phyloP scores from a whole-genome alignment of 2,113 vertebrate genomes.

The Clarias magur region DNA sequence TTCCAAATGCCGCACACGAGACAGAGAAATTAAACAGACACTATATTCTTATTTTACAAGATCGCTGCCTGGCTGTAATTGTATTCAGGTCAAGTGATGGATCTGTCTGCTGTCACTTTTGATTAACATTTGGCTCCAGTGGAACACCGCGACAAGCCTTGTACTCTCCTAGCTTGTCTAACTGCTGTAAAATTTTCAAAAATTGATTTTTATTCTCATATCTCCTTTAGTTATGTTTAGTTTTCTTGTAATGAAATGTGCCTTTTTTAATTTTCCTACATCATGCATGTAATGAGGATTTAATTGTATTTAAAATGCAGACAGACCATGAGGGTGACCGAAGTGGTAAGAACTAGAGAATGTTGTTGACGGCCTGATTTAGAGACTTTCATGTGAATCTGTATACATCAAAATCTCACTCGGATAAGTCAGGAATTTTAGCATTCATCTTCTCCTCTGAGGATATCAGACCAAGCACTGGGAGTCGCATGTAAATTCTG shows the following conservation, averaged over 20 bases:
- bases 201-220: background rate
- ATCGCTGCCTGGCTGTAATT: background rate
- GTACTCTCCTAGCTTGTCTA: background rate
- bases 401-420: background rate
- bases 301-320: background rate
- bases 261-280: background rate
- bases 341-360: background rate
- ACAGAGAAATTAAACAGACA: background rate
- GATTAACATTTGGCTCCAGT: background rate
- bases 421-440: background rate
- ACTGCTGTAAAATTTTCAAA: background rate
- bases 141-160: background rate
- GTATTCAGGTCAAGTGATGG: background rate
- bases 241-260: background rate
- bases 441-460: background rate
- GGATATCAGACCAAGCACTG: background rate
- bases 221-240: background rate
- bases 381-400: background rate
- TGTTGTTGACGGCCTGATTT: background rate
- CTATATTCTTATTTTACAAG: background rate
- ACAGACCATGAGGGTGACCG: background rate
- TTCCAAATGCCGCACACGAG: background rate
- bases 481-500: background rate
- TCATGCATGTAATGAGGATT: background rate
- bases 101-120: background rate